Percentiles rank a stretch among this genome's conserved stretches.
Conservation (phyloP, 2,797 vertebrate species). For the Columba guinea region DNA sequence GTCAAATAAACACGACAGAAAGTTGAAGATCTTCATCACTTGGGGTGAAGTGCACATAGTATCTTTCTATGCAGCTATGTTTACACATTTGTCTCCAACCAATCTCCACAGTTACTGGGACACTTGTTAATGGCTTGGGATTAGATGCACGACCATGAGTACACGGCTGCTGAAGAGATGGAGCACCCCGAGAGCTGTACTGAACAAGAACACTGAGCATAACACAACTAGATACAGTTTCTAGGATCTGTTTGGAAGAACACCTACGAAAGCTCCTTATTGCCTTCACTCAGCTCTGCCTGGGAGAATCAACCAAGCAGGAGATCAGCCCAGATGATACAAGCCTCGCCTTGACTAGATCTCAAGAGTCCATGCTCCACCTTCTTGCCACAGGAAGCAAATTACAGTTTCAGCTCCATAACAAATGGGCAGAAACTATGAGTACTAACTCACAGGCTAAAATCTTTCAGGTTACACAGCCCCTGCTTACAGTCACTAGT, state of each 20-base stretch:
- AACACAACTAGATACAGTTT: neutral
- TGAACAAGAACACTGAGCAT: neutral
- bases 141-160: rapidly evolving
- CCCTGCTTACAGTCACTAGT: neutral
- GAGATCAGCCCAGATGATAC: neutral
- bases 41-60: neutral
- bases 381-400: neutral
- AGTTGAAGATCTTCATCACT: neutral
- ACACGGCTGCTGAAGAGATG: rapidly evolving
- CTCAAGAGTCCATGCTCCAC: neutral
- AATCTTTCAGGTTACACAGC: neutral
- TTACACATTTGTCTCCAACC: neutral
- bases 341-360: neutral
- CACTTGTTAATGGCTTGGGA: neutral
- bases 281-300: neutral
- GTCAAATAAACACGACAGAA: neutral
- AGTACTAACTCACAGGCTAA: neutral
- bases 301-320: neutral
- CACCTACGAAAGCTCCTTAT: neutral
- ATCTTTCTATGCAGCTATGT: neutral
- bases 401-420: neutral
- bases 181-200: neutral
- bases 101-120: neutral
- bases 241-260: neutral
- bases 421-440: neutral